Evolutionary conservation across 2,797 vertebrate species (phyloP).

Genomic region (Phrynocephalus vlangalii): DNA sequence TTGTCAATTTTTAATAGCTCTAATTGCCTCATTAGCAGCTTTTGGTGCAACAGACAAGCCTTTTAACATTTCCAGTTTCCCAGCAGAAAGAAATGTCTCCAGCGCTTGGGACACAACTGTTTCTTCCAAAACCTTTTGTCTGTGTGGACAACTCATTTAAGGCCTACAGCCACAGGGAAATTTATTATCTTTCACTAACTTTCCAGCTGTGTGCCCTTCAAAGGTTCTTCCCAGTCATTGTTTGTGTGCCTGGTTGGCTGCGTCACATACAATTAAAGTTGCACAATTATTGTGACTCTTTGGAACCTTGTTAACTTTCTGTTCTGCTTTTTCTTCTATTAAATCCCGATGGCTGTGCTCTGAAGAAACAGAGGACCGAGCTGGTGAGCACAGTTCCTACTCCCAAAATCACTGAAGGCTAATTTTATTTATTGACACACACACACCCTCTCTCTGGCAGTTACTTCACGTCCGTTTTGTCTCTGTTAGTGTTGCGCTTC

Average conservation of each 20-base stretch:
- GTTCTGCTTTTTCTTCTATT: constrained; percentile 2
- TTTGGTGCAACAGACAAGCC: not conserved
- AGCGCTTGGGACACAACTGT: accelerated
- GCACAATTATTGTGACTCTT: not conserved
- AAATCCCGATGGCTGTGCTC: not conserved
- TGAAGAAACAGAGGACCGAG: no score
- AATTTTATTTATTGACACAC: no score
- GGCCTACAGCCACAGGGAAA: not conserved
- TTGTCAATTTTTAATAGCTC: constrained; percentile 24
- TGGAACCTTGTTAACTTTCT: not conserved
- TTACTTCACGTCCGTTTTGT: no score
- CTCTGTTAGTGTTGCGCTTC: no score
- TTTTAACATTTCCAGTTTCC: not conserved
- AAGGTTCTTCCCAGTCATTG: not conserved
- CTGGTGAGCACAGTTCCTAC: no score
- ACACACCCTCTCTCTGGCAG: no score
- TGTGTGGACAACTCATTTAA: not conserved
- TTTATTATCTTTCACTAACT: not conserved
- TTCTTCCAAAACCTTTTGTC: not conserved
- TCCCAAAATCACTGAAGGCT: not conserved
- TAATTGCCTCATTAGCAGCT: constrained; percentile 15
- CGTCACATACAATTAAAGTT: not conserved
- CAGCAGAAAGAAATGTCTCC: not conserved
- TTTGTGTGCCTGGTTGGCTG: not conserved
- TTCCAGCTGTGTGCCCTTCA: constrained; percentile 25